Conservation (phyloP, 2,888 invertebrate species). For the Neuroscelio doddi region DNA sequence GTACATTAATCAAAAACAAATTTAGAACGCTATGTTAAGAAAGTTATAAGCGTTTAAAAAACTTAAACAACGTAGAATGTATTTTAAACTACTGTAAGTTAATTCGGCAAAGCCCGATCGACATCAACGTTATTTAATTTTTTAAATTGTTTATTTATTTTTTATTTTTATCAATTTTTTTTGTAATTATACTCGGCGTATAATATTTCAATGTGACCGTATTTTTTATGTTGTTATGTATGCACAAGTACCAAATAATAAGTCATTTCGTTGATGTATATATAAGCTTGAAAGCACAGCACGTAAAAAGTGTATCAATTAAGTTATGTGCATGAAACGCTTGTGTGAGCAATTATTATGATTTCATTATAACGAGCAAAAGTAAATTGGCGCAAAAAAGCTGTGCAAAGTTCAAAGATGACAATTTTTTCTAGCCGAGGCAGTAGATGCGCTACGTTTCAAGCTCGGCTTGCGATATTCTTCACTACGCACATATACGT, state of each 20-base stretch:
- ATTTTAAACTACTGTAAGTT: constrained; percentile 29
- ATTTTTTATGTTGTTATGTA: too few species aligned
- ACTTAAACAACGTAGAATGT: constrained; percentile 24
- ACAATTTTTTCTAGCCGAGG: constrained; percentile 31
- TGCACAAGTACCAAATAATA: too few species aligned
- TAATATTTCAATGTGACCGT: too few species aligned
- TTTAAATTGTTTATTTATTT: not conserved
- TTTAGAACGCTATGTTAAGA: constrained; percentile 22
- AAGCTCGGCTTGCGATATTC: constrained; percentile 29
- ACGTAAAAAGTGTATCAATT: constrained; percentile 7
- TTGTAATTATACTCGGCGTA: too few species aligned
- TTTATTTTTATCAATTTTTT: too few species aligned
- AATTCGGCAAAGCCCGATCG: constrained; percentile 16
- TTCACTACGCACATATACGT: constrained; percentile 22
- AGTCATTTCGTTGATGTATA: too few species aligned
- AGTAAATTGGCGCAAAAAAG: constrained; percentile 37
- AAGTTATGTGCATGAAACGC: constrained; percentile 7
- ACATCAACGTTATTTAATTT: constrained; percentile 5
- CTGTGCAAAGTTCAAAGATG: constrained; percentile 31
- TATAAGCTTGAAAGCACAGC: constrained; percentile 3
- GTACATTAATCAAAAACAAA: constrained; percentile 37
- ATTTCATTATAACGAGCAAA: constrained; percentile 30
- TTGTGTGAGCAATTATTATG: constrained; percentile 23
- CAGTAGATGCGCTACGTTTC: constrained; percentile 34
- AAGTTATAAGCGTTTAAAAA: constrained; percentile 26